Conservation (phyloP, 2,797 vertebrate species). For the Epinephelus coioides region DNA sequence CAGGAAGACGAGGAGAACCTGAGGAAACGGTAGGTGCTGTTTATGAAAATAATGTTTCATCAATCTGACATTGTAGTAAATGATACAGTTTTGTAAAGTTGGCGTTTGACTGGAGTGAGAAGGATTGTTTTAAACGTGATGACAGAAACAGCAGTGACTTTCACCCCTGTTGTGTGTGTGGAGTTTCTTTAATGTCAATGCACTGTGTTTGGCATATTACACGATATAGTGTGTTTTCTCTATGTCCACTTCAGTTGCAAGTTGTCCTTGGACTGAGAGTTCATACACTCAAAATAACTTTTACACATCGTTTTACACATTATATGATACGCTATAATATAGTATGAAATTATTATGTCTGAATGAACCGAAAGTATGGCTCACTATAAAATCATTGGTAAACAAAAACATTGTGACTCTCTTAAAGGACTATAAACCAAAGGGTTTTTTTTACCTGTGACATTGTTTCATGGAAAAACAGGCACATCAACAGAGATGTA, state of each 20-base stretch:
- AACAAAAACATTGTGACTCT: too few species aligned
- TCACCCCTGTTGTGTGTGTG: too few species aligned
- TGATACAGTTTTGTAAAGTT: background rate
- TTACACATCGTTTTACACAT: background rate
- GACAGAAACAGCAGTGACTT: background rate
- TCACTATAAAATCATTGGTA: background rate
- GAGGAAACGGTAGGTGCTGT: background rate
- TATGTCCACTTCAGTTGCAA: background rate
- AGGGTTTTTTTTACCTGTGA: too few species aligned
- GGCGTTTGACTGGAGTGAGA: background rate
- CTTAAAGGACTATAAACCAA: too few species aligned
- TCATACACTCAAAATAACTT: background rate
- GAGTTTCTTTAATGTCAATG: background rate
- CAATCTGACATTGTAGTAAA: background rate
- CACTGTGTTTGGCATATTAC: too few species aligned
- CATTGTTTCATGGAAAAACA: background rate
- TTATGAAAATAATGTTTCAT: rapidly evolving
- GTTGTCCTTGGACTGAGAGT: background rate
- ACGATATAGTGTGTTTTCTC: background rate
- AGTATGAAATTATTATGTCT: too few species aligned
- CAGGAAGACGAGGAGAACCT: slow-evolving; percentile 34
- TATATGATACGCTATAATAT: too few species aligned
- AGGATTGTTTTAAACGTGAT: background rate
- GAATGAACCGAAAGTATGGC: background rate
- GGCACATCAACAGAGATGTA: background rate